A percentile compares a stretch with the other conserved stretches of the same genome.
These are phyloP conservation scores for Cloeon dipterum DNA, from an alignment of 2,888 invertebrate species.

Conservation along the genomic window DNA sequence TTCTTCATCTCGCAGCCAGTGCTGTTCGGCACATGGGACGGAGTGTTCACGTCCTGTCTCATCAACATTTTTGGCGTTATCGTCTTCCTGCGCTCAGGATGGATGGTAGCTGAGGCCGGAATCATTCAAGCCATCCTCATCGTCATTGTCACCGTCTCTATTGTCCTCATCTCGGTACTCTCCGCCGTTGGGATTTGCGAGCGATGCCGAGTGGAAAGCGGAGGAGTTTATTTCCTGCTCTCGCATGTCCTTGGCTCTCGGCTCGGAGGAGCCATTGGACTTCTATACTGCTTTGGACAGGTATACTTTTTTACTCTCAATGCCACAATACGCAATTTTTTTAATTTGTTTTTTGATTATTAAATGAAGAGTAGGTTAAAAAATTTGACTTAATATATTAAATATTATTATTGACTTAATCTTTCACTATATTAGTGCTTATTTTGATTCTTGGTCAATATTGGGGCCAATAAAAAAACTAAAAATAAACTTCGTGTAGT, in stretches of 20 bases:
- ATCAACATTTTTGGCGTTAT: constrained; percentile 96
- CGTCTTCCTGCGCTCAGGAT: constrained; percentile 86
- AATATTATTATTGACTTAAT: no score
- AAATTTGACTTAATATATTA: background rate
- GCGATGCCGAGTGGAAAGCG: constrained; percentile 80
- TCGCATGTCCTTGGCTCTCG: constrained; percentile 85
- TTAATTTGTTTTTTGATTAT: background rate
- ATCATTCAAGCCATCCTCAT: constrained; percentile 57
- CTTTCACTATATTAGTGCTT: no score
- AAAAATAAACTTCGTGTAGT: no score
- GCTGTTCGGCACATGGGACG: constrained; percentile 93
- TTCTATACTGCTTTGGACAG: constrained; percentile 92
- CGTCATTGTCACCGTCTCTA: constrained; percentile 56
- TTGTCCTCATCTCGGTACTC: constrained; percentile 76
- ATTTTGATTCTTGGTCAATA: no score
- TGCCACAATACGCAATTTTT: background rate
- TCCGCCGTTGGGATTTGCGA: constrained; percentile 95
- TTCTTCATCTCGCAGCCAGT: constrained; percentile 92
- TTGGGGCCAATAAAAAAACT: no score
- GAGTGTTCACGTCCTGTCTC: constrained; percentile 91
- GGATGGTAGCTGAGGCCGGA: constrained; percentile 89
- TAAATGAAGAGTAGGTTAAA: background rate
- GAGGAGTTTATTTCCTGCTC: constrained; percentile 90
- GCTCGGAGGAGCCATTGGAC: constrained; percentile 77
- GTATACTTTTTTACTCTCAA: constrained; percentile 29